phyloP scores from a whole-genome alignment of 2,797 vertebrate species.

The Chanos chanos region DNA sequence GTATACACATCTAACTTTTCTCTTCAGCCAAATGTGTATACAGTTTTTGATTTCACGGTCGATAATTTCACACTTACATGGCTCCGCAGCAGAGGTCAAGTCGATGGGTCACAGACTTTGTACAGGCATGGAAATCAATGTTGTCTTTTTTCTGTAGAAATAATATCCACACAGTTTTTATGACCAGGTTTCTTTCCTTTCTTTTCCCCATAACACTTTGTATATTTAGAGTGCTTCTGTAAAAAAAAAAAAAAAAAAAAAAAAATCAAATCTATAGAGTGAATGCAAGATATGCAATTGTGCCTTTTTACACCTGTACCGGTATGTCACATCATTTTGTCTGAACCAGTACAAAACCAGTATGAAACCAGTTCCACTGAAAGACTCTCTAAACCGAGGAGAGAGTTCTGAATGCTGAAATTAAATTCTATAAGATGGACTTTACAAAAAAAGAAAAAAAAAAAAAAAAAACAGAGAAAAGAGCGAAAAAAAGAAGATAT shows the following conservation, averaged over 20 bases:
- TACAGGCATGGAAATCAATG: too few relatives aligned
- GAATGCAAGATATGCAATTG: conserved; percentile 99
- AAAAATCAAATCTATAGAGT: conserved; percentile 72
- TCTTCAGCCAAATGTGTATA: too few relatives aligned
- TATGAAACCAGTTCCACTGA: conserved; percentile 74
- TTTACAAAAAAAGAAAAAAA: conserved; percentile 35
- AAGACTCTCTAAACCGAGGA: conserved; percentile 77
- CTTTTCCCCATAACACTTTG: conserved; percentile 89
- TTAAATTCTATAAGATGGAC: conserved; percentile 80
- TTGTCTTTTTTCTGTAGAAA: conserved; percentile 11
- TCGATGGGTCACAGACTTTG: too few relatives aligned
- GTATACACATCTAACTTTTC: too few relatives aligned
- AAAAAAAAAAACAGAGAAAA: conserved; percentile 21
- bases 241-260: conserved; percentile 56
- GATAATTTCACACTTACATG: too few relatives aligned
- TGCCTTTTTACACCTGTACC: conserved; percentile 98
- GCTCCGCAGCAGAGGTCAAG: too few relatives aligned
- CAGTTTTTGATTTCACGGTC: too few relatives aligned
- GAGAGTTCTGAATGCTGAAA: conserved; percentile 71
- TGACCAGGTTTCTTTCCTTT: conserved; percentile 71
- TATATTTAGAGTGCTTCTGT: conserved; percentile 94
- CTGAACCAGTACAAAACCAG: conserved; percentile 79
- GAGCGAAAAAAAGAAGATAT: too few relatives aligned
- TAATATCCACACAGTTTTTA: conserved; percentile 63
- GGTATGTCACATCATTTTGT: conserved; percentile 87